phyloP scores from a whole-genome alignment of 92 coral and sea anemone species.

The Epizoanthus scotinus region DNA sequence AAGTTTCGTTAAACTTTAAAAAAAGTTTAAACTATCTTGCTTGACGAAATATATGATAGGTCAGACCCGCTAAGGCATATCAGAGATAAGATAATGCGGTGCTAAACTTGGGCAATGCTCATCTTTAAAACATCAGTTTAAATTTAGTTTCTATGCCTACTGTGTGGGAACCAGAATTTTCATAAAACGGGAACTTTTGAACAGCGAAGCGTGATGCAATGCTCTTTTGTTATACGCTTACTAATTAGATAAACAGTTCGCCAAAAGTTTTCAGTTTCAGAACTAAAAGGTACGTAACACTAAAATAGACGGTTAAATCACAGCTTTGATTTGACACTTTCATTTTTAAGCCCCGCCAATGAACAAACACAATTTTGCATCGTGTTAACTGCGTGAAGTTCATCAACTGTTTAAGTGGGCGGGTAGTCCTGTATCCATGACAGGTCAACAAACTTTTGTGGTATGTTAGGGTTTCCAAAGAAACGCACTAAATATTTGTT shows the following conservation, averaged over 20 bases:
- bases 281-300: slow-evolving; percentile 6
- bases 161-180: slow-evolving; percentile 63
- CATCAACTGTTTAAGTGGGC: neutral
- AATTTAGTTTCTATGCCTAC: slow-evolving; percentile 51
- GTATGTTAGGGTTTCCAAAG: slow-evolving; percentile 34
- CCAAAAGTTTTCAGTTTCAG: slow-evolving; percentile 7
- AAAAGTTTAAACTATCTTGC: neutral
- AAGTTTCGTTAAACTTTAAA: slow-evolving; percentile 8
- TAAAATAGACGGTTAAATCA: slow-evolving; percentile 7
- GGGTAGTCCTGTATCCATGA: slow-evolving; percentile 24
- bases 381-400: neutral
- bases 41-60: no score
- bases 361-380: neutral
- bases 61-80: no score
- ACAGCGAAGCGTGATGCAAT: slow-evolving; percentile 34
- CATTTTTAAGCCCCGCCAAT: neutral
- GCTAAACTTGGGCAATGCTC: slow-evolving; percentile 16
- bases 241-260: slow-evolving; percentile 11
- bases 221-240: slow-evolving; percentile 17
- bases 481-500: slow-evolving; percentile 19
- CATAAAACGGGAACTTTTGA: slow-evolving; percentile 61
- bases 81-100: neutral
- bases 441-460: slow-evolving; percentile 32
- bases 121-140: slow-evolving; percentile 68
- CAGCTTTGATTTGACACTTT: neutral